Evolutionary conservation across 1,140 invertebrate genomes (phyloP), one percentile per base, ranked within the genome.

Genomic region (Plodia interpunctella): DNA sequence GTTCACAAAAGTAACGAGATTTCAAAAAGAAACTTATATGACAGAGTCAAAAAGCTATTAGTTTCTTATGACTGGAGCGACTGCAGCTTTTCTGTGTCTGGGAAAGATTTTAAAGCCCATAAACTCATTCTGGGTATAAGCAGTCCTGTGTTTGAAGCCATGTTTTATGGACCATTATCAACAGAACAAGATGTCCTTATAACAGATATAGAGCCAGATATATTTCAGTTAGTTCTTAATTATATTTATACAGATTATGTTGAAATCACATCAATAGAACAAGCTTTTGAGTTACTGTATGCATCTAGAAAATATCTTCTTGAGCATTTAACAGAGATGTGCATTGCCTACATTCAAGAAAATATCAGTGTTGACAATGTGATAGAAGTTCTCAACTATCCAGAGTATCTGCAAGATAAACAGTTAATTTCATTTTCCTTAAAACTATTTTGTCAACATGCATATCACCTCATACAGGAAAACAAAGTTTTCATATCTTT

Each of bases 101-200:
- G 83, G 20, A 79, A 88, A 72, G 84, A 90, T 64, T 88, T 94
- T 49, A 85, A 90, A 73, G 91, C 91, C 54, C 94, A 95, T 71
- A 94, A 94, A 78, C 76, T 94, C 32, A 93, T 95, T 58, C 70
- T 96, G 21, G 91, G 92, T 8, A 91, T 92, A 10, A 91, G 91
- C 66, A 94, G 94, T 83, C 94, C 94, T 4, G 94, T 95, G n/a
- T 95, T 96, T 74, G 94, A 95, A 78, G 93, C 93, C 10, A 94
- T 95, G 93, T 92, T 94, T 65, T 94, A 91, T 80, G 93, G 94
- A 0, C 90, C 92, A n/a, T 62, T 94, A 63, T 92, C 93, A 30
- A 83, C 88, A 49, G 66, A 77, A 62, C 72, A 83, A 49, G 83
- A 87, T 65, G 88, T 92, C 58, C 53, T 73, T 13, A 87, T 92